These are phyloP conservation scores for Drosophila niveifrons DNA, from an alignment of 2,888 invertebrate species.

Conservation along the genomic window DNA sequence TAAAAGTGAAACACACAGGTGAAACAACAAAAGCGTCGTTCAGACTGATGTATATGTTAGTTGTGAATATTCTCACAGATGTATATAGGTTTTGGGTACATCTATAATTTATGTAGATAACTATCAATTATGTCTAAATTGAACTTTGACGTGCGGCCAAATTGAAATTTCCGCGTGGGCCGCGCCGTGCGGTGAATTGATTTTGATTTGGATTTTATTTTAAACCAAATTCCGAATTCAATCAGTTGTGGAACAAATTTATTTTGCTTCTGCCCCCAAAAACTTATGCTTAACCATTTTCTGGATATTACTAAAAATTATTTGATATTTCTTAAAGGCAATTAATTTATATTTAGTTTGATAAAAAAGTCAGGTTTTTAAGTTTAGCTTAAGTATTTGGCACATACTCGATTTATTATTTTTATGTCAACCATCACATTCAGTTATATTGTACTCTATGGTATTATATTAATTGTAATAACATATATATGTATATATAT, in stretches of 20 bases:
- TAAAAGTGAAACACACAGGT: constrained; percentile 4
- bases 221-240: constrained; percentile 6
- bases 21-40: not conserved
- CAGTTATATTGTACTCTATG: too few species aligned
- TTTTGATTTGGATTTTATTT: constrained; percentile 25
- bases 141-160: constrained; percentile 68
- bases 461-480: too few species aligned
- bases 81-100: not conserved
- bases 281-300: not conserved
- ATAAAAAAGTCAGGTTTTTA: too few species aligned
- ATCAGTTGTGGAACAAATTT: constrained; percentile 2
- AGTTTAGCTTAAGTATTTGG: too few species aligned
- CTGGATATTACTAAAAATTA: too few species aligned
- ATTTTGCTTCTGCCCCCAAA: not conserved
- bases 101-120: constrained; percentile 25
- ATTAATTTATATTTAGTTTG: too few species aligned
- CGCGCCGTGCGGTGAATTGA: constrained; percentile 42
- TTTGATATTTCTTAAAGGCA: too few species aligned
- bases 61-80: too few species aligned
- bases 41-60: too few species aligned
- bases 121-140: constrained; percentile 72
- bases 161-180: constrained; percentile 35
- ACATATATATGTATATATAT: too few species aligned
- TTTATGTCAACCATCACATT: too few species aligned
- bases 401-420: too few species aligned